phyloP scores from a whole-genome alignment of 2,113 vertebrate species.

The Sinocyclocheilus anophthalmus region DNA sequence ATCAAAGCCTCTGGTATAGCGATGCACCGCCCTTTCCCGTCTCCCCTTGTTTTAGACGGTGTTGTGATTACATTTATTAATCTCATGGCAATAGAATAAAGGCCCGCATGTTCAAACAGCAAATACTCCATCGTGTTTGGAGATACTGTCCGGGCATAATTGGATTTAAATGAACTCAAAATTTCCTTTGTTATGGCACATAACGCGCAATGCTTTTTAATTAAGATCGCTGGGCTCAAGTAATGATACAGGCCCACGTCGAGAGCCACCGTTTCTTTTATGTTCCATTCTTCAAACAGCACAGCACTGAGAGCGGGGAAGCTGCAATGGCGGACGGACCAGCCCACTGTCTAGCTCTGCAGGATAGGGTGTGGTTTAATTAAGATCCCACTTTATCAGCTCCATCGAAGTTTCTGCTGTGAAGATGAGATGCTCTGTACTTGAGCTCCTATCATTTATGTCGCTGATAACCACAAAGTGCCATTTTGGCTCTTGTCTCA shows the following conservation, averaged over 20 bases:
- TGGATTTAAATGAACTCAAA: conserved; percentile 99
- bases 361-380: conserved; percentile 63
- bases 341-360: conserved; percentile 62
- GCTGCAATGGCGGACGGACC: conserved; percentile 53
- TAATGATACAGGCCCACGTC: conserved; percentile 84
- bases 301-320: conserved; percentile 70
- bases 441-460: conserved; percentile 44
- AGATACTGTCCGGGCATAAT: conserved; percentile 87
- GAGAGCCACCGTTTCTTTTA: conserved; percentile 86
- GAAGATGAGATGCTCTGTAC: conserved; percentile 56
- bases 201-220: conserved; percentile 95
- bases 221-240: conserved; percentile 90
- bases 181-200: conserved; percentile 93
- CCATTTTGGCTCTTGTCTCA: conserved; percentile 48
- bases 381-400: conserved; percentile 63
- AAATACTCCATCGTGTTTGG: conserved; percentile 79
- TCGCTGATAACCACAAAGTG: conserved; percentile 42
- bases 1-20: conserved; percentile 58
- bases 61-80: conserved; percentile 88
- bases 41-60: conserved; percentile 82
- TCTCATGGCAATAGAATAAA: conserved; percentile 94
- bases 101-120: conserved; percentile 91
- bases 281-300: conserved; percentile 85
- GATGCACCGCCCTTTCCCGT: conserved; percentile 66
- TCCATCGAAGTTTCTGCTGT: conserved; percentile 61